Evolutionary conservation across 1,140 invertebrate genomes (phyloP).

Genomic region (Cecropterus lyciades): DNA sequence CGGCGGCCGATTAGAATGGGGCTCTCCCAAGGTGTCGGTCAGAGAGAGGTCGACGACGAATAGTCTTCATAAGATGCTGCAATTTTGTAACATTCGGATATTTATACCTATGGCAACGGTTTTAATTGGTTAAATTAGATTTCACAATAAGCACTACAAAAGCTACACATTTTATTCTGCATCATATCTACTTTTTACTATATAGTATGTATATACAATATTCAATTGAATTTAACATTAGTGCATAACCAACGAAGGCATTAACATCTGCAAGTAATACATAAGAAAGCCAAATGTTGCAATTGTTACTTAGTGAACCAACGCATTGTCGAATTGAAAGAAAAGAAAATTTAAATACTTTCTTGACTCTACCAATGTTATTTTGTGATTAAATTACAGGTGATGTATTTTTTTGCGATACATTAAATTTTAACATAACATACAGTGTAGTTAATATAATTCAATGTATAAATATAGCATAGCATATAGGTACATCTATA

Average conservation of each 20-base stretch:
- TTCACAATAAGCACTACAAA: slow-evolving; percentile 37
- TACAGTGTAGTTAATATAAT: too few species aligned
- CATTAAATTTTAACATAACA: too few species aligned
- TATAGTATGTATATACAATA: neutral
- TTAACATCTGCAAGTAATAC: too few species aligned
- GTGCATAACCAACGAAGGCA: neutral
- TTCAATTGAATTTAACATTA: neutral
- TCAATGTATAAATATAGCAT: too few species aligned
- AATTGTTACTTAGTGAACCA: too few species aligned
- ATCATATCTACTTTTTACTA: slow-evolving; percentile 2
- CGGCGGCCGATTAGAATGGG: slow-evolving; percentile 69
- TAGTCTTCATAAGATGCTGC: slow-evolving; percentile 86
- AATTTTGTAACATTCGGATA: slow-evolving; percentile 82
- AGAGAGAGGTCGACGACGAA: slow-evolving; percentile 86
- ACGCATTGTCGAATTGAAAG: too few species aligned
- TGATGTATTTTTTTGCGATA: too few species aligned
- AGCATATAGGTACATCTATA: too few species aligned
- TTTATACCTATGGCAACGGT: slow-evolving; percentile 81
- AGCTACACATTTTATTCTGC: slow-evolving; percentile 3
- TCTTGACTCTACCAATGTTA: too few species aligned
- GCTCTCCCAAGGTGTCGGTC: slow-evolving; percentile 77
- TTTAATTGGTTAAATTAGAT: slow-evolving; percentile 68
- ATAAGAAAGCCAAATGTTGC: too few species aligned
- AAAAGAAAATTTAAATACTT: too few species aligned
- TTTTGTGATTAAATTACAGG: too few species aligned